These are phyloP conservation scores for Lucinisca nassula DNA, from an alignment of 2,888 invertebrate genomes.

Conservation along the genomic window DNA sequence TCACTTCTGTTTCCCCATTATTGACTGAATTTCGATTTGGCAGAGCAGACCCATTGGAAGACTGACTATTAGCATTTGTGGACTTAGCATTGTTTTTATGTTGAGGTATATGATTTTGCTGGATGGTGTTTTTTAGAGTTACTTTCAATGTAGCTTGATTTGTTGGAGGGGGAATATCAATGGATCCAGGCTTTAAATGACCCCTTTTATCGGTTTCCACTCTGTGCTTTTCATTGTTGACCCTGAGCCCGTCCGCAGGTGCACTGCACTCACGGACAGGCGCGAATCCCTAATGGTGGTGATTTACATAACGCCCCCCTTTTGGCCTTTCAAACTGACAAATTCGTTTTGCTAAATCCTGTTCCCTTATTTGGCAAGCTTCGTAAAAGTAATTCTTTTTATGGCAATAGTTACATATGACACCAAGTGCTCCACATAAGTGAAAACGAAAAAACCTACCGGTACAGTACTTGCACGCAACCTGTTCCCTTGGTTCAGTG, in stretches of 20 bases:
- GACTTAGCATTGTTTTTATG: background rate
- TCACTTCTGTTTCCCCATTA: background rate
- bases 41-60: too few relatives aligned
- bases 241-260: slow-evolving; percentile 25
- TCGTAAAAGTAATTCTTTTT: background rate
- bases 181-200: background rate
- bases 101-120: background rate
- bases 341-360: too few relatives aligned
- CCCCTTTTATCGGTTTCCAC: background rate
- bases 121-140: background rate
- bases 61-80: background rate
- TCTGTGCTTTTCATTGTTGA: background rate
- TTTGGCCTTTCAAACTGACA: too few relatives aligned
- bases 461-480: background rate
- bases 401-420: background rate
- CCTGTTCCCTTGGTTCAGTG: background rate
- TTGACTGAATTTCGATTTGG: too few relatives aligned
- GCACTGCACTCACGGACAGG: slow-evolving; percentile 8
- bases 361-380: background rate
- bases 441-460: background rate
- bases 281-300: slow-evolving; percentile 27
- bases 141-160: background rate
- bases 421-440: background rate
- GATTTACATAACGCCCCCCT: background rate
- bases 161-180: background rate